Evolutionary conservation across 2,888 invertebrate species (phyloP).

Genomic region (Ophion obscuratus): DNA sequence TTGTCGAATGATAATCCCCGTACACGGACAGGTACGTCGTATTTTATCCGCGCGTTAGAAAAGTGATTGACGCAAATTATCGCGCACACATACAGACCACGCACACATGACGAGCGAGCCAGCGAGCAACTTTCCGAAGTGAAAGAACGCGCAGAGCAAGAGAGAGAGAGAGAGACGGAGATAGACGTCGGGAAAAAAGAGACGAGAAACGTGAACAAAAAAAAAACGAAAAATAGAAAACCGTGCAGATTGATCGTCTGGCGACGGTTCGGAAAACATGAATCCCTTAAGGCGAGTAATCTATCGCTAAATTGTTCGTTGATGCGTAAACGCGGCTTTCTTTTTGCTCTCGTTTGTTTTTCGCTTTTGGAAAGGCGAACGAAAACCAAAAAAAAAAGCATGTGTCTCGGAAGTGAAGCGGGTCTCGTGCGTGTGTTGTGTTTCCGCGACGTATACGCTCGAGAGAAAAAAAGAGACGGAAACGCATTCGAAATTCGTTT

Average conservation of each 20-base stretch:
- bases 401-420: conserved; percentile 12
- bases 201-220: conserved; percentile 76
- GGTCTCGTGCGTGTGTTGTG: conserved; percentile 21
- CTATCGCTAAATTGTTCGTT: conserved; percentile 5
- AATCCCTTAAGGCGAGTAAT: conserved; percentile 48
- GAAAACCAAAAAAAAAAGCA: conserved; percentile 31
- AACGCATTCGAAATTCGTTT: neutral
- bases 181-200: neutral
- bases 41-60: neutral
- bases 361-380: conserved; percentile 16
- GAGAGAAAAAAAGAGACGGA: neutral
- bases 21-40: neutral
- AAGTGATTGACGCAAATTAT: neutral
- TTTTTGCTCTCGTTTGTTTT: conserved; percentile 20
- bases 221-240: conserved; percentile 42
- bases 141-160: conserved; percentile 15
- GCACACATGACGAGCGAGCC: neutral
- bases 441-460: neutral
- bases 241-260: conserved; percentile 75
- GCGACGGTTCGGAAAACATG: conserved; percentile 79
- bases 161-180: conserved; percentile 8
- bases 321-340: neutral
- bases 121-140: conserved; percentile 19
- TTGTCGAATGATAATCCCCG: no score
- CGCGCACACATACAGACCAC: neutral